These are phyloP conservation scores for Oplegnathus fasciatus DNA, from an alignment of 2,113 vertebrate genomes.

Conservation along the genomic window DNA sequence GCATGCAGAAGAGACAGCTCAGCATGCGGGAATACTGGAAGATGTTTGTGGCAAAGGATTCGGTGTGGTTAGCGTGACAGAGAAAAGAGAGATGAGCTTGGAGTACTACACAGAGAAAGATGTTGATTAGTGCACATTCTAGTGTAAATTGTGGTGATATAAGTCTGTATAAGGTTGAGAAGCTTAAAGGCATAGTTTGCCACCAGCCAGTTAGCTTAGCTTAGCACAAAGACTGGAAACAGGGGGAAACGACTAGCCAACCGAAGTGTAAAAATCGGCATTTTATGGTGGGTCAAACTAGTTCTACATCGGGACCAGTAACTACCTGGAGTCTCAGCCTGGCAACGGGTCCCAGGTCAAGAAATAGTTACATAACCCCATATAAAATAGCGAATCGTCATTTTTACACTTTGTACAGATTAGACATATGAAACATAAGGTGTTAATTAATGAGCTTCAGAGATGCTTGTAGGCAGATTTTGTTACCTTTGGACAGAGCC, in stretches of 20 bases:
- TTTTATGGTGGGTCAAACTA: not conserved
- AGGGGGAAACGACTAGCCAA: not conserved
- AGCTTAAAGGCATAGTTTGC: not conserved
- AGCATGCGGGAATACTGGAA: constrained; percentile 71
- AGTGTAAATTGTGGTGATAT: constrained; percentile 28
- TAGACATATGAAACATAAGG: not conserved
- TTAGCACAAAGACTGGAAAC: not conserved
- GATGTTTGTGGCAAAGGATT: constrained; percentile 74
- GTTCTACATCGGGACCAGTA: not conserved
- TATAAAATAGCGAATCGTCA: not conserved
- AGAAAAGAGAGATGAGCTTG: constrained; percentile 54
- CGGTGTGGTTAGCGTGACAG: constrained; percentile 66
- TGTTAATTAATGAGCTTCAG: not conserved
- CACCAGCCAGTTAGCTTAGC: not conserved
- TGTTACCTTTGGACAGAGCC: not conserved
- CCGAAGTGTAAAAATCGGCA: not conserved
- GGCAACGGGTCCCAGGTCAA: not conserved
- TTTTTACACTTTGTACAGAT: not conserved
- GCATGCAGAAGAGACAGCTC: constrained; percentile 76
- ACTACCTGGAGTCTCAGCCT: not conserved
- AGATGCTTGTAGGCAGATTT: not conserved
- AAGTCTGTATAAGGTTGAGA: not conserved
- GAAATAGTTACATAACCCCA: not conserved
- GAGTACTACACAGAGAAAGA: constrained; percentile 39
- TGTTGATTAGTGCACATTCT: constrained; percentile 47